Evolutionary conservation across 2,113 vertebrate species (phyloP), one percentile per base, ranked within the genome.

Genomic region (Cyanistes caeruleus): DNA sequence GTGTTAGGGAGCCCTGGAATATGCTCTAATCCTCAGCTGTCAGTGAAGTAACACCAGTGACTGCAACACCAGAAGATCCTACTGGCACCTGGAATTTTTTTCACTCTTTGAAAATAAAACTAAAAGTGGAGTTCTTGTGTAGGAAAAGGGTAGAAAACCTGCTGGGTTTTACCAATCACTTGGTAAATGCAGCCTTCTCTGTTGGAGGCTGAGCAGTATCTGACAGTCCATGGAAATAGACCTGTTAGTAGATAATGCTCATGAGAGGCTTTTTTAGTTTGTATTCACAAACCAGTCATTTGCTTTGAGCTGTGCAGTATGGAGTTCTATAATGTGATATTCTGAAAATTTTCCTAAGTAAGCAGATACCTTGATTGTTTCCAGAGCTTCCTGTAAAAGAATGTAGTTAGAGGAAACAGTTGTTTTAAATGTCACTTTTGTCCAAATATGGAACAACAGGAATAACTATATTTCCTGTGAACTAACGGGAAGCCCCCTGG

Each of bases 391-490:
- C 95, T 93, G 88, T 75, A 60, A 72, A 80, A 79, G 78, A 95
- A 90, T 91, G 91, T 73, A 60, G 46, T 72, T 73, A 67, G 80
- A 87, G 94, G 93, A 96, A 97, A 72, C 41, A 31, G 80, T 96
- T 93, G 76, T 85, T 97, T 77, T 92, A 90, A 74, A 96, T 95
- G 89, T 68, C 17, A 4, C 87, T 96, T 97, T 92, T 97, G 84
- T 84, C 93, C 95, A 92, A 95, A 96, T 95, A 92, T 84, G 95
- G 89, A 96, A 75, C 89, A 84, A 93, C 93, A 95, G 93, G 93
- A 97, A 96, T 93, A 95, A 63, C 86, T 87, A 70, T 90, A 95
- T 92, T 95, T 97, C 96, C 96, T 96, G 96, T 93, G 73, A 92
- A 41, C 91, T 90, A 72, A 92, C 93, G 90, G 94, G 95, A 93